phyloP scores from a whole-genome alignment of 2,797 vertebrate species.

The Geotrypetes seraphini region DNA sequence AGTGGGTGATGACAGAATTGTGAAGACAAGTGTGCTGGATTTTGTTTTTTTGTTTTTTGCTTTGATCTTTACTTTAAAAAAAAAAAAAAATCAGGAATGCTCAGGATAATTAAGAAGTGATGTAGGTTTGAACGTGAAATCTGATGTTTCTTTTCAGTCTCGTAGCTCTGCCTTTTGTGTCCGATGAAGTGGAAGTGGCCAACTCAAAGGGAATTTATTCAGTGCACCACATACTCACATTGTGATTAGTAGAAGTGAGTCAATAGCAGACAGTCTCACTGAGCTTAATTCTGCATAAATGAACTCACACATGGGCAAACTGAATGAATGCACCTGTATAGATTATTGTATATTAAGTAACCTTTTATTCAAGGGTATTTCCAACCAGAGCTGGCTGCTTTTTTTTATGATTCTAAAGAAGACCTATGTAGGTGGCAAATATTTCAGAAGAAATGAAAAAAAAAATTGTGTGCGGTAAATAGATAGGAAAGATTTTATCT shows the following conservation, averaged over 20 bases:
- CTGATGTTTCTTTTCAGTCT: not conserved
- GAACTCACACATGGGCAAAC: constrained; percentile 1
- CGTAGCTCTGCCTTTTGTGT: not conserved
- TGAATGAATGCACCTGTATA: constrained; percentile 9
- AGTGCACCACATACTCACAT: not conserved
- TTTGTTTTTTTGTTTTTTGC: too few species aligned
- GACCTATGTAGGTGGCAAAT: too few species aligned
- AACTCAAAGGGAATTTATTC: not conserved
- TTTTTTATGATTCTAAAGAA: too few species aligned
- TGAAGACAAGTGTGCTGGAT: too few species aligned
- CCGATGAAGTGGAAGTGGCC: constrained; percentile 2
- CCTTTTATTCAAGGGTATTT: not conserved
- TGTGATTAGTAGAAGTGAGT: not conserved
- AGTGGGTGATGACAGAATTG: not conserved
- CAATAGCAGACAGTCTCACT: constrained; percentile 2
- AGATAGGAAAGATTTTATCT: too few species aligned
- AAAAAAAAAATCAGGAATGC: too few species aligned
- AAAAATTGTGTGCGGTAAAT: too few species aligned
- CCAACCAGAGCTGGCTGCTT: not conserved
- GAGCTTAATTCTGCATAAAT: constrained; percentile 6
- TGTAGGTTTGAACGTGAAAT: not conserved
- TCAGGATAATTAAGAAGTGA: too few species aligned
- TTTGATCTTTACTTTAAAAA: too few species aligned
- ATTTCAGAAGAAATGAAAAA: too few species aligned
- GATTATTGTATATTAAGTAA: not conserved